Percentiles rank a stretch among this genome's conserved stretches.
Evolutionary conservation across 2,888 invertebrate genomes (phyloP).

Genomic region (Celastrina argiolus): DNA sequence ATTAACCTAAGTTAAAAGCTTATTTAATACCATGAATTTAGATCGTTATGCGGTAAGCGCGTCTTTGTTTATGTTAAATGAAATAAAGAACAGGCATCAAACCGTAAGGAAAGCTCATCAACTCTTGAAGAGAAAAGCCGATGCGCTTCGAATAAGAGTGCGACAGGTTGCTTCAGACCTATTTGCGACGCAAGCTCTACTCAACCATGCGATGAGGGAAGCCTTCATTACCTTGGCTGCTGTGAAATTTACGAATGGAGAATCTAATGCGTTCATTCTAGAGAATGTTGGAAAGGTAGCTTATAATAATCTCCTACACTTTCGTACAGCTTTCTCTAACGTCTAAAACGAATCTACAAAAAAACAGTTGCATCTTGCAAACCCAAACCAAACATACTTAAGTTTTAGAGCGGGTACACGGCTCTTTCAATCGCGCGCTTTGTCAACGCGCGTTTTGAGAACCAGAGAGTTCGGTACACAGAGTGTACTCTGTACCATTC

Average conservation of each 20-base stretch:
- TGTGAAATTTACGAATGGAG: constrained; percentile 68
- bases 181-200: constrained; percentile 52
- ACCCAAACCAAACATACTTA: too few species aligned
- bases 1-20: neutral
- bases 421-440: too few species aligned
- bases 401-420: too few species aligned
- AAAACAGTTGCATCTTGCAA: too few species aligned
- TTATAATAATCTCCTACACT: too few species aligned
- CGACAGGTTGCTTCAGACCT: constrained; percentile 58
- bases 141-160: constrained; percentile 57
- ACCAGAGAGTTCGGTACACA: too few species aligned
- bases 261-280: constrained; percentile 66
- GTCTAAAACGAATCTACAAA: too few species aligned
- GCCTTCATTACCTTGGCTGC: constrained; percentile 69
- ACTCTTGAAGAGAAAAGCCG: constrained; percentile 59
- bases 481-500: too few species aligned
- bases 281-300: constrained; percentile 67
- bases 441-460: too few species aligned
- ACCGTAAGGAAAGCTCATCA: constrained; percentile 61
- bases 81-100: constrained; percentile 63
- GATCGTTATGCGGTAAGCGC: constrained; percentile 66
- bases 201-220: constrained; percentile 59
- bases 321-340: neutral
- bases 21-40: constrained; percentile 47
- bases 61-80: constrained; percentile 65